Conservation (phyloP, 2,113 vertebrate species). For the Sinocyclocheilus grahami region DNA sequence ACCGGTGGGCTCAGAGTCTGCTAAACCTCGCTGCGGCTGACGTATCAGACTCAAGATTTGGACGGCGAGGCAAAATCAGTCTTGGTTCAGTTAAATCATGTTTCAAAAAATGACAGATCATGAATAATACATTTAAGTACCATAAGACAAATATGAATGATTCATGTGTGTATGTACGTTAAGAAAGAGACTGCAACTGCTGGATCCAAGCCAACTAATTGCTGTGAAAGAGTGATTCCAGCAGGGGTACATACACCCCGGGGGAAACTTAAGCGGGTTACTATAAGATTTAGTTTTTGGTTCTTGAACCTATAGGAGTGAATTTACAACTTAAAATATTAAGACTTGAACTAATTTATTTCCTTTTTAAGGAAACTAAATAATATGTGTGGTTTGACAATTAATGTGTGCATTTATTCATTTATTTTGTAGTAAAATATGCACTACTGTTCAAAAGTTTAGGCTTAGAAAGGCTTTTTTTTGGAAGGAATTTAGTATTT, state of each 20-base stretch:
- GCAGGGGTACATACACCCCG: neutral
- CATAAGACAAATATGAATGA: slow-evolving; percentile 23
- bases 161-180: slow-evolving; percentile 2
- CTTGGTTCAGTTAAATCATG: slow-evolving; percentile 4
- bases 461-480: no score
- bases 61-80: neutral
- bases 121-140: slow-evolving; percentile 31
- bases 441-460: neutral
- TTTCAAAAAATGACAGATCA: neutral
- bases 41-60: slow-evolving; percentile 23
- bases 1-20: neutral
- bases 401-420: neutral
- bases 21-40: neutral
- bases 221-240: slow-evolving; percentile 9
- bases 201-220: slow-evolving; percentile 8
- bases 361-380: neutral
- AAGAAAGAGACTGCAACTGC: slow-evolving; percentile 1
- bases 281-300: slow-evolving; percentile 2
- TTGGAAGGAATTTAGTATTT: neutral
- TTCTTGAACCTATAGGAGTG: neutral
- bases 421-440: neutral
- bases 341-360: neutral
- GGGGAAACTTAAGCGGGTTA: neutral
- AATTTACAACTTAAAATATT: neutral
- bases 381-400: neutral